A percentile compares a stretch with the other conserved stretches of the same genome.
Evolutionary conservation across 1,140 invertebrate genomes (phyloP).

Genomic region (Platyscapa corneri): DNA sequence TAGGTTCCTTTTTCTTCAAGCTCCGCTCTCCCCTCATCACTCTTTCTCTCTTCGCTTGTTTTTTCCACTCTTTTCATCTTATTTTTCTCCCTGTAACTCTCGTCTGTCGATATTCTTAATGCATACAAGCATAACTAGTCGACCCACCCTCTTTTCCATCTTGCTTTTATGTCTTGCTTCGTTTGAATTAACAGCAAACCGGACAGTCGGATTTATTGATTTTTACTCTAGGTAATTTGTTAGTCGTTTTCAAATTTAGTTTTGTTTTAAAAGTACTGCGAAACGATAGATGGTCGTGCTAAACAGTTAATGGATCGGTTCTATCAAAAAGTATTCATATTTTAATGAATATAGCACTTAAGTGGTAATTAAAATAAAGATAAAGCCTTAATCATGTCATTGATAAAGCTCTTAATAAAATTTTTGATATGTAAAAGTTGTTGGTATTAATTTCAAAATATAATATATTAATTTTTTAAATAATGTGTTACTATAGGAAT

Average conservation of each 20-base stretch:
- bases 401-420: not conserved
- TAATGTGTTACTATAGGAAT: not conserved
- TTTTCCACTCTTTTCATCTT: constrained; percentile 13
- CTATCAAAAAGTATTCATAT: constrained; percentile 7
- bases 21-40: not conserved
- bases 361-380: constrained; percentile 26
- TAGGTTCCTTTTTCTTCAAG: constrained; percentile 39
- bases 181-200: not conserved
- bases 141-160: not conserved
- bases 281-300: not conserved
- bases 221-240: not conserved
- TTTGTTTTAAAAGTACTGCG: not conserved
- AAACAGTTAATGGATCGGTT: not conserved
- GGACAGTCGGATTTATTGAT: not conserved
- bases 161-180: not conserved
- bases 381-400: not conserved
- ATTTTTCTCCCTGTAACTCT: constrained; percentile 4
- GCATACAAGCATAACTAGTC: not conserved
- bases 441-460: not conserved
- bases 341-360: constrained; percentile 8
- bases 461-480: not conserved
- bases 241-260: not conserved
- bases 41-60: not conserved
- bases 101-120: constrained; percentile 35
- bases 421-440: not conserved